Conservation (phyloP, 1,140 invertebrate genomes). For the Zaprionus taronus region DNA sequence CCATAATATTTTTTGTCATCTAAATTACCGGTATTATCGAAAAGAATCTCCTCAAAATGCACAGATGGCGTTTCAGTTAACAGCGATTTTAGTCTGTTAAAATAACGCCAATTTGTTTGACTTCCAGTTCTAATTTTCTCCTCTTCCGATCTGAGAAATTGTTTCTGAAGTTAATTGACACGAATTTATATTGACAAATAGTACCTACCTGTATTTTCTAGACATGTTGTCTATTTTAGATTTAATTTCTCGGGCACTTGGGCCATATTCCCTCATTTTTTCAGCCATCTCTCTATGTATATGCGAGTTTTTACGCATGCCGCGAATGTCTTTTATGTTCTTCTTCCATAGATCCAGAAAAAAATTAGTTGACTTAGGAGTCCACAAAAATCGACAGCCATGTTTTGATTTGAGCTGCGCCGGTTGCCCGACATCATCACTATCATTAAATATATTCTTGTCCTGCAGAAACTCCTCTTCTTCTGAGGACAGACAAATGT, state of each 20-base stretch:
- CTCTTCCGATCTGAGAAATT: conserved; percentile 37
- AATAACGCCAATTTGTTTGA: conserved; percentile 54
- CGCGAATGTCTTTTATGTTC: conserved; percentile 38
- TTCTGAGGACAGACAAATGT: conserved; percentile 25
- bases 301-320: conserved; percentile 26
- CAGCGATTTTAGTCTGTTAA: conserved; percentile 48
- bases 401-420: background rate
- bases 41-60: conserved; percentile 58
- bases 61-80: conserved; percentile 35
- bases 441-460: background rate
- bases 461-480: conserved; percentile 1
- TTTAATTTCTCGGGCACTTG: conserved; percentile 54
- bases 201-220: conserved; percentile 56
- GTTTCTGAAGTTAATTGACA: background rate
- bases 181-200: background rate
- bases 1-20: background rate
- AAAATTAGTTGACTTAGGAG: conserved; percentile 52
- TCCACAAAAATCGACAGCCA: conserved; percentile 44
- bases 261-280: conserved; percentile 49
- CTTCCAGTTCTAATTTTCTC: conserved; percentile 38
- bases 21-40: conserved; percentile 33
- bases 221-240: conserved; percentile 65
- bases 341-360: conserved; percentile 59
- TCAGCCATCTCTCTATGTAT: conserved; percentile 51
- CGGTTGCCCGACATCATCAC: background rate